phyloP scores from a whole-genome alignment of 2,888 invertebrate species.

The Syrista parreyssii region DNA sequence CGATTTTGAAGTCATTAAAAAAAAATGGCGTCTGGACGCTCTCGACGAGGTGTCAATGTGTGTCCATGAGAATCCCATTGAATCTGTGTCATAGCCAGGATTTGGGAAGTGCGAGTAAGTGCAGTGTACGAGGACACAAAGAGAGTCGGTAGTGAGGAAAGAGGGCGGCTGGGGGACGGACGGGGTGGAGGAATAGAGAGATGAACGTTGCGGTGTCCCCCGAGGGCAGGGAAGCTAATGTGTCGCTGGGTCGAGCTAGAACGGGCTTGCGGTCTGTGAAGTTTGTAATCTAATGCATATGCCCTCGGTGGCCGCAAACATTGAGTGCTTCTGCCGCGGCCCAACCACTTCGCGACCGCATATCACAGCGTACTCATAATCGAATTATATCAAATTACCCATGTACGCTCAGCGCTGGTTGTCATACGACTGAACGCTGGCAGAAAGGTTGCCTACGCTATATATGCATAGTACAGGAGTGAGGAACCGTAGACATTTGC shows the following conservation, averaged over 20 bases:
- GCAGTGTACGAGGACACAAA: not conserved
- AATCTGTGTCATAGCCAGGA: not conserved
- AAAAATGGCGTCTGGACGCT: not conserved
- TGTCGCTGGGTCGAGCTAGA: slow-evolving; percentile 36
- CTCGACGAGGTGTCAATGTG: not conserved
- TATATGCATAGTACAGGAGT: not conserved
- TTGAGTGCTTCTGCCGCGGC: slow-evolving; percentile 62
- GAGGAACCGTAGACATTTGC: not conserved
- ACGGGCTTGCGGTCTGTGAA: slow-evolving; percentile 55
- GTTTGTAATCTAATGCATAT: slow-evolving; percentile 64
- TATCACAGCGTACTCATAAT: slow-evolving; percentile 58
- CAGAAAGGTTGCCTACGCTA: not conserved
- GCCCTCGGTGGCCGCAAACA: slow-evolving; percentile 54
- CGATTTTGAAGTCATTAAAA: not conserved
- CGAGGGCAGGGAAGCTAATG: slow-evolving; percentile 43
- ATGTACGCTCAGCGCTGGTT: slow-evolving; percentile 28
- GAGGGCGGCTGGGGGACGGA: not conserved
- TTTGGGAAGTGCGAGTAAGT: not conserved
- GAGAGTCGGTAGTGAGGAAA: not conserved
- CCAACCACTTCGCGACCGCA: slow-evolving; percentile 58
- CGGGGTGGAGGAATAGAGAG: not conserved
- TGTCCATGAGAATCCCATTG: not conserved
- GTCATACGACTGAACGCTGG: not conserved
- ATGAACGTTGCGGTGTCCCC: slow-evolving; percentile 25
- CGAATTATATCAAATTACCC: slow-evolving; percentile 62